Evolutionary conservation across 92 coral and sea anemone genomes (phyloP), one percentile per base, ranked within the genome.

Genomic region (Epizoanthus illoricatus): DNA sequence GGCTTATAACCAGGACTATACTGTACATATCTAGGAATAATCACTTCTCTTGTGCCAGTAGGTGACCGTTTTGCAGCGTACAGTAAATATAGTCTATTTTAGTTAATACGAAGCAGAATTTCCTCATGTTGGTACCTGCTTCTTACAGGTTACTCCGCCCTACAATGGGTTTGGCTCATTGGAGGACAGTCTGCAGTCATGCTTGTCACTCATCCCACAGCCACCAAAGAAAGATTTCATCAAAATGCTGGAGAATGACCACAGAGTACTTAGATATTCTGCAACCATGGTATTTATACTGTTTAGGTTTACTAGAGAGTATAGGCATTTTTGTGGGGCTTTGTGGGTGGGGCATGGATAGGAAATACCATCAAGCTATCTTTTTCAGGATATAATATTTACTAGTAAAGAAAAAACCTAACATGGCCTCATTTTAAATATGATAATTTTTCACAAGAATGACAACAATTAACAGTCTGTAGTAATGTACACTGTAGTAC

Each of bases 211-310:
- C 60, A 93, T 97, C 12, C 99, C 99, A 7, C 99, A 97, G 75
- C 99, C 99, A 69, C 99, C 99, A 43, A 97, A 95, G 91, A 97
- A 97, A 84, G 99, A 97, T 56, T 93, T 97, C 84, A 97, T 97
- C 86, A 88, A 91, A 84, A 97, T 97, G 99, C 70, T 97, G 87
- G 99, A 97, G 79, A 97, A 97, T 85, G 98, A 97, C 74, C 95
- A 97, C 89, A 97, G 92, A 85, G 93, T 97, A 17, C 91, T 97
- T 4, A 84, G 99, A 80, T 97, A 97, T 86, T 96, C 99, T 45
- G 98, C 99, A 54, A 86, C 93, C 12, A 79, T 97, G 98, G 99
- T 97, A 81, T 84, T 92, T 64, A 10, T 40, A 10, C 60, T 36
- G 74, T 8, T 43, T 4, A 18, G n/a, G 84, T 21, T 18, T 18